Base-by-base conservation (phyloP, 1,140 invertebrate genomes). In the Hyles vespertilio region DNA sequence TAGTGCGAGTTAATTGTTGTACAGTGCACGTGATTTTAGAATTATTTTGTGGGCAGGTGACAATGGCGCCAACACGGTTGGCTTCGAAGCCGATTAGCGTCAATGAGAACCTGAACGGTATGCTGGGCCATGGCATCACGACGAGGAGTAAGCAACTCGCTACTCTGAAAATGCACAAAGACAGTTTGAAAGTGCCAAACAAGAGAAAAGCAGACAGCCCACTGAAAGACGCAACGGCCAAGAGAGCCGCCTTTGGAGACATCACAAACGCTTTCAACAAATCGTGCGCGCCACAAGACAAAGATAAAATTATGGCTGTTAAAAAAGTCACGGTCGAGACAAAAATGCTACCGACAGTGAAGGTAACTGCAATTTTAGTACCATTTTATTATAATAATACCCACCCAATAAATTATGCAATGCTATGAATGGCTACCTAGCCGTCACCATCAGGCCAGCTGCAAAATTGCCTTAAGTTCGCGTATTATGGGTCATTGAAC, bases 181-280 rank as follows among this genome's bases (percentile, higher is more conserved):
- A 81, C 62, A 67, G 64, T 60, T 66, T 84, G 57, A 74, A 76
- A 81, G 76, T 77, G 40, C 79, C 85, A 61, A 85, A 84, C 50
- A 88, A 92, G 74, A 78, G 91, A 73, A 92, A 92, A 88, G 91
- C 91, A 8, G 91, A 91, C 60, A 92, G 91, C 59, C 91, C 91
- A 9, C 65, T 90, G 32, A 91, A 91, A 81, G 90, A 91, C 73
- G 74, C 76, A 57, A 89, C 79, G 9, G 89, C 85, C 3, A 96
- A 95, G 78, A 88, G 94, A 72, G 92, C 92, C 56, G 94, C 94
- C 2, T 92, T 96, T 70, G 93, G 93, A 63, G 95, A 96, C 73
- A 91, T 96, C 51, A 95, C 94, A 3, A 96, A 95, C 89, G 93
- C 89, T 56, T 84, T 86, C 60, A 78, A 79, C 67, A 91, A 89